Evolutionary conservation across 2,113 vertebrate species (phyloP).

Genomic region (Solea senegalensis): DNA sequence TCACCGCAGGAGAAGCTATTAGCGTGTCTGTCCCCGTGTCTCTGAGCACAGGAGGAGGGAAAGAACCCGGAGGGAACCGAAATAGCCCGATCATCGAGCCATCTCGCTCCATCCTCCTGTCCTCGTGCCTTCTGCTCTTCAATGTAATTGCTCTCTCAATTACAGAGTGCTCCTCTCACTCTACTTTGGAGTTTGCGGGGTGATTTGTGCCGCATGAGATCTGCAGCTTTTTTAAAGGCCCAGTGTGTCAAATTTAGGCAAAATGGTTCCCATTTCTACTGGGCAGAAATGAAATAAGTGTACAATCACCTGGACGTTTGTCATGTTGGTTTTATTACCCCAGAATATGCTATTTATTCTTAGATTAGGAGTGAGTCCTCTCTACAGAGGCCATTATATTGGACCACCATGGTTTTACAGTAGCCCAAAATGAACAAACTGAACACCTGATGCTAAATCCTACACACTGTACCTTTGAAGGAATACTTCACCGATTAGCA

Average conservation of each 20-base stretch:
- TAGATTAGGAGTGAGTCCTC: too few relatives aligned
- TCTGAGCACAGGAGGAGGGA: slow-evolving; percentile 21
- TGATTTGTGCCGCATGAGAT: not conserved
- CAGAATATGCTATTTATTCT: too few relatives aligned
- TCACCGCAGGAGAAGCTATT: slow-evolving; percentile 28
- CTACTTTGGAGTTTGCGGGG: not conserved
- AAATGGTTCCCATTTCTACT: too few relatives aligned
- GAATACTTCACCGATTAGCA: too few relatives aligned
- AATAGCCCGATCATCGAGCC: slow-evolving; percentile 35
- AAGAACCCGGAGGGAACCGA: not conserved
- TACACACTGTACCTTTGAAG: too few relatives aligned
- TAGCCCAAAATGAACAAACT: too few relatives aligned
- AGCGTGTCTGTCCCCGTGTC: slow-evolving; percentile 9
- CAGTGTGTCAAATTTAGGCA: not conserved
- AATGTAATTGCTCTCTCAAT: slow-evolving; percentile 27
- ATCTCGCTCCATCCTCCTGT: slow-evolving; percentile 27
- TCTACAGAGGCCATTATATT: too few relatives aligned
- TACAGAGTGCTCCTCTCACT: not conserved
- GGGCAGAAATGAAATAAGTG: too few relatives aligned
- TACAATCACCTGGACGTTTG: too few relatives aligned
- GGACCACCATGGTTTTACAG: too few relatives aligned
- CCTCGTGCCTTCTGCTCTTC: slow-evolving; percentile 13
- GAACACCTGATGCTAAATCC: too few relatives aligned
- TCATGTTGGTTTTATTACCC: too few relatives aligned
- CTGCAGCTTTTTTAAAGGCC: not conserved